Conservation (phyloP, 2,113 vertebrate genomes). For the Platysteira castanea region DNA sequence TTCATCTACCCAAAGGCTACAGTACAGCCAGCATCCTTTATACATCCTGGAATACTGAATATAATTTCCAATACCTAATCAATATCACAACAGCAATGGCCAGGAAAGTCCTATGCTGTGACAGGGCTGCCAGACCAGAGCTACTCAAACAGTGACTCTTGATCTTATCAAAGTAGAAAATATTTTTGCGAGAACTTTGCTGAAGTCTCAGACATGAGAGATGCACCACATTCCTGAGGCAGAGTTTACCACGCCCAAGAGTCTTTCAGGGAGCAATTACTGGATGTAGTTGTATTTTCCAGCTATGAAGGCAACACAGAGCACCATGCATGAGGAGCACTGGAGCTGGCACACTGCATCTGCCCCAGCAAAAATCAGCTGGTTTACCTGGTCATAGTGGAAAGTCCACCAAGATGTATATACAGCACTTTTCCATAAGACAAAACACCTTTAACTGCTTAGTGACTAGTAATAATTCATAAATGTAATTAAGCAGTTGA, state of each 20-base stretch:
- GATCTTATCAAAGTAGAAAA: not conserved
- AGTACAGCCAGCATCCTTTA: not conserved
- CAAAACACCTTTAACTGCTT: not conserved
- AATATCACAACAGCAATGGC: not conserved
- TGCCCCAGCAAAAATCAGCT: not conserved
- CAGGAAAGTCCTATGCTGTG: not conserved
- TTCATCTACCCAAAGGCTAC: not conserved
- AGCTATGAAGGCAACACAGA: not conserved
- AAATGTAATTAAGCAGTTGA: not conserved
- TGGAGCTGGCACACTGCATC: not conserved
- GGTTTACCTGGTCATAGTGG: not conserved
- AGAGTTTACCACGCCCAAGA: not conserved
- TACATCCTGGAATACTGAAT: not conserved
- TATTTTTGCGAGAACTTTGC: not conserved
- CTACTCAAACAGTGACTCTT: not conserved
- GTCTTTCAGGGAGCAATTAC: not conserved
- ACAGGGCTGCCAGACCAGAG: not conserved
- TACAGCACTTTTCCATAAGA: not conserved
- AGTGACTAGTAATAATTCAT: not conserved
- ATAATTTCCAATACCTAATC: not conserved
- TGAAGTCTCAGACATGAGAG: not conserved
- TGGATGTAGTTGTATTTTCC: not conserved
- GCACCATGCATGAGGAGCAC: not conserved
- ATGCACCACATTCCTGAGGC: not conserved
- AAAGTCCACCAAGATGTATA: not conserved